Evolutionary conservation across 1,140 invertebrate genomes (phyloP).

Genomic region (Drosophila sechellia): DNA sequence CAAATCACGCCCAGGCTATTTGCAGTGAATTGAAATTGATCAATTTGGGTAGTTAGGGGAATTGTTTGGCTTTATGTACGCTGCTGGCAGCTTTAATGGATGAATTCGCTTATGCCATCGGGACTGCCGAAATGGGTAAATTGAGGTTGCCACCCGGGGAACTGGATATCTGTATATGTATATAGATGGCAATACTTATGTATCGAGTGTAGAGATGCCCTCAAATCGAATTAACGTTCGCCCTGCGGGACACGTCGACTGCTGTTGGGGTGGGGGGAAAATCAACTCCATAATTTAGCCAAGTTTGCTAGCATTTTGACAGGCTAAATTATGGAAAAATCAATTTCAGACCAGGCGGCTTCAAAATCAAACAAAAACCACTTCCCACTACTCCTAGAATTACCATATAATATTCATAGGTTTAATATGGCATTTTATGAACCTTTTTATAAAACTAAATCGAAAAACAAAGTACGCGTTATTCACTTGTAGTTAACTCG

Average conservation of each 20-base stretch:
- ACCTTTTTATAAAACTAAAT: too few relatives aligned
- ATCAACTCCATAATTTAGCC: conserved; percentile 29
- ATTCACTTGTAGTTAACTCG: too few relatives aligned
- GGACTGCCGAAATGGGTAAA: conserved; percentile 50
- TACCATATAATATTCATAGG: too few relatives aligned
- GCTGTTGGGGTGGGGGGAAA: conserved; percentile 16
- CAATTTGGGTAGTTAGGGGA: conserved; percentile 78
- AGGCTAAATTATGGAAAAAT: conserved; percentile 35
- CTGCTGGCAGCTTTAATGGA: conserved; percentile 70
- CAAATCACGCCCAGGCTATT: conserved; percentile 79
- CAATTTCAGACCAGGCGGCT: neutral
- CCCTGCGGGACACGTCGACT: conserved; percentile 41
- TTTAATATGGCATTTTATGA: too few relatives aligned
- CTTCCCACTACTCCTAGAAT: too few relatives aligned
- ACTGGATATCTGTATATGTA: conserved; percentile 22
- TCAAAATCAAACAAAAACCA: neutral
- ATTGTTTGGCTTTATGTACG: conserved; percentile 65
- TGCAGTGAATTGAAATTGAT: conserved; percentile 81
- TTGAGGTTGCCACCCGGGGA: conserved; percentile 47
- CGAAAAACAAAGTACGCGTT: too few relatives aligned
- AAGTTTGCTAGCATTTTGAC: conserved; percentile 42
- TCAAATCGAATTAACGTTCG: conserved; percentile 68
- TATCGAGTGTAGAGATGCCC: conserved; percentile 8
- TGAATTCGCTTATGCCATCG: conserved; percentile 64
- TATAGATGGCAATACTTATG: conserved; percentile 4